A percentile compares a stretch with the other conserved stretches of the same genome.
Evolutionary conservation across 2,888 invertebrate species (phyloP).

Genomic region (Coleophora deauratella): DNA sequence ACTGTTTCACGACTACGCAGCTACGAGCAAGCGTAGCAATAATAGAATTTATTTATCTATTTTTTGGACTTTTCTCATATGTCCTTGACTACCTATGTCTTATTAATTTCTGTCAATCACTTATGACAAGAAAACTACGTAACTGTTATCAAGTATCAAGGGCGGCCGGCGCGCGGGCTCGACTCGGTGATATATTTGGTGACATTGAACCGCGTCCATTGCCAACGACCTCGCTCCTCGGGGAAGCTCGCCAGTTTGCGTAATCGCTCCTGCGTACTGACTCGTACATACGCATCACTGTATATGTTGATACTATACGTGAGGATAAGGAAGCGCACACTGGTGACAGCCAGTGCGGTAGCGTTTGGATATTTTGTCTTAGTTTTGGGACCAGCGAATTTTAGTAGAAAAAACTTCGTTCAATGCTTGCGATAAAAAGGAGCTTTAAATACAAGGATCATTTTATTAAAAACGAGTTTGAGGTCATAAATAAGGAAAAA

Average conservation of each 20-base stretch:
- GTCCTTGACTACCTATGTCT: too few species aligned
- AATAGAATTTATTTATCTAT: too few species aligned
- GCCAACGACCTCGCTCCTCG: constrained; percentile 72
- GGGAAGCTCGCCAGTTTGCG: constrained; percentile 67
- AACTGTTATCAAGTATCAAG: constrained; percentile 43
- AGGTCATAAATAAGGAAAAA: too few species aligned
- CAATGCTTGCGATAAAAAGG: too few species aligned
- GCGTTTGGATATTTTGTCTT: neutral
- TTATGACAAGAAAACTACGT: too few species aligned
- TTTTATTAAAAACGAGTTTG: too few species aligned
- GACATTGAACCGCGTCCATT: constrained; percentile 74
- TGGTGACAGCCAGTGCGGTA: neutral
- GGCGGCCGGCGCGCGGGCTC: constrained; percentile 21
- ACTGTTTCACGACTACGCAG: too few species aligned
- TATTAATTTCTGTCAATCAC: too few species aligned
- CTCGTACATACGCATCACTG: constrained; percentile 25
- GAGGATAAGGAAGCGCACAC: neutral
- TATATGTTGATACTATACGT: constrained; percentile 24
- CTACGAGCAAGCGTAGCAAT: too few species aligned
- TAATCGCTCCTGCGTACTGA: constrained; percentile 62
- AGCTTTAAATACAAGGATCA: too few species aligned
- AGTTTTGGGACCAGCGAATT: neutral
- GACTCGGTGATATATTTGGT: constrained; percentile 70
- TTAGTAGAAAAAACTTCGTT: neutral
- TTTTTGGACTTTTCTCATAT: too few species aligned